These are phyloP conservation scores for Microplitis manilae DNA, from an alignment of 2,888 invertebrate species.

Conservation along the genomic window DNA sequence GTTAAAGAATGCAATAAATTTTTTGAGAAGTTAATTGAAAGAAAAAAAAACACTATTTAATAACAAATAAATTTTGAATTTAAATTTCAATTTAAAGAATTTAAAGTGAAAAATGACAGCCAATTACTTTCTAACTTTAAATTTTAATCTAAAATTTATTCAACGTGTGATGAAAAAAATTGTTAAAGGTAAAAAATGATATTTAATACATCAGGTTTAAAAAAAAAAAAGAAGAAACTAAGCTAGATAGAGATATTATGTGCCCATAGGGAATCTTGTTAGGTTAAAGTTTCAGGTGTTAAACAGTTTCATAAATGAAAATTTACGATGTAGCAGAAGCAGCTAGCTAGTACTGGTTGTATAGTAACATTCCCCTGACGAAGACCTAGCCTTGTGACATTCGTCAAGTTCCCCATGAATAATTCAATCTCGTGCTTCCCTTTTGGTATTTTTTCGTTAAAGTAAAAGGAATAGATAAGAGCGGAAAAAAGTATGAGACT, in stretches of 20 bases:
- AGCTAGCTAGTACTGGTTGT: not conserved
- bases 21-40: not conserved
- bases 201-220: not conserved
- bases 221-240: not conserved
- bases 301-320: constrained; percentile 68
- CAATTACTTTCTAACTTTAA: not conserved
- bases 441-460: constrained; percentile 37
- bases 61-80: not conserved
- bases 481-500: not conserved
- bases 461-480: not conserved
- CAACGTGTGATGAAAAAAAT: constrained; percentile 8
- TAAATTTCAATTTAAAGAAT: not conserved
- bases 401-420: constrained; percentile 60
- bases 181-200: not conserved
- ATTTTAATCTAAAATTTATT: not conserved
- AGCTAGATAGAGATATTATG: constrained; percentile 24
- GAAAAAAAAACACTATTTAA: not conserved
- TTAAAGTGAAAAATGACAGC: not conserved
- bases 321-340: constrained; percentile 55
- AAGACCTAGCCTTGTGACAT: constrained; percentile 42
- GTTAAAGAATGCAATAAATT: not conserved
- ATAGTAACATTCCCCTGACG: constrained; percentile 32
- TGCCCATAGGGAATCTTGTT: constrained; percentile 39
- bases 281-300: constrained; percentile 47
- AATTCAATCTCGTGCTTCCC: constrained; percentile 57